A percentile compares a stretch with the other conserved stretches of the same genome.
Conservation (phyloP, 2,888 invertebrate species). For the Corbicula japonica region DNA sequence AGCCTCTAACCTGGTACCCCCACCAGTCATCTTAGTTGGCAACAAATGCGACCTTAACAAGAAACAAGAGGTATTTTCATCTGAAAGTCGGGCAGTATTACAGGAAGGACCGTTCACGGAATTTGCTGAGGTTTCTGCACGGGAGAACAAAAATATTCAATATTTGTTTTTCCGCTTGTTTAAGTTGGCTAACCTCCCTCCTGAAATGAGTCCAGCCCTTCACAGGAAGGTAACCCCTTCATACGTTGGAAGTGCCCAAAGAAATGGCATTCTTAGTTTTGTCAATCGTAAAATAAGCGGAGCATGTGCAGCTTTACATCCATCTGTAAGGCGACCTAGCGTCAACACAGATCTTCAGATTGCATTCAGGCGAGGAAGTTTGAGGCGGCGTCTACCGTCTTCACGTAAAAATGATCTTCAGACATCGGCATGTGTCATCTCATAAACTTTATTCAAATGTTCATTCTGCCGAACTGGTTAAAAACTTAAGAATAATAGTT, state of each 20-base stretch:
- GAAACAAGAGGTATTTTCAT: conserved; percentile 90
- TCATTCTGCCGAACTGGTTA: too few relatives aligned
- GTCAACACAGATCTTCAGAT: conserved; percentile 95
- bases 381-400: not conserved
- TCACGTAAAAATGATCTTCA: not conserved
- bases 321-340: conserved; percentile 94
- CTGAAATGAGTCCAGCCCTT: conserved; percentile 94
- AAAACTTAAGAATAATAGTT: too few relatives aligned
- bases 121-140: conserved; percentile 94
- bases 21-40: conserved; percentile 95
- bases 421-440: too few relatives aligned
- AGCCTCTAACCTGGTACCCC: conserved; percentile 86
- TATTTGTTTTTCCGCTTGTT: conserved; percentile 94
- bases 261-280: conserved; percentile 88
- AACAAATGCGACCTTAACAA: conserved; percentile 95
- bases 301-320: conserved; percentile 95
- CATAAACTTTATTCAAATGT: too few relatives aligned
- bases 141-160: conserved; percentile 92
- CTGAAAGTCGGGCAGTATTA: conserved; percentile 92
- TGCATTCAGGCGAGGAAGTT: conserved; percentile 86
- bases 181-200: conserved; percentile 92
- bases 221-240: conserved; percentile 91
- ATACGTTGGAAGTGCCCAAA: conserved; percentile 88
- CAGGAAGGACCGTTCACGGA: conserved; percentile 92
- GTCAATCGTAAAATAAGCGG: conserved; percentile 94